phyloP scores from a whole-genome alignment of 92 coral and sea anemone species.

The Blastomussa wellsi region DNA sequence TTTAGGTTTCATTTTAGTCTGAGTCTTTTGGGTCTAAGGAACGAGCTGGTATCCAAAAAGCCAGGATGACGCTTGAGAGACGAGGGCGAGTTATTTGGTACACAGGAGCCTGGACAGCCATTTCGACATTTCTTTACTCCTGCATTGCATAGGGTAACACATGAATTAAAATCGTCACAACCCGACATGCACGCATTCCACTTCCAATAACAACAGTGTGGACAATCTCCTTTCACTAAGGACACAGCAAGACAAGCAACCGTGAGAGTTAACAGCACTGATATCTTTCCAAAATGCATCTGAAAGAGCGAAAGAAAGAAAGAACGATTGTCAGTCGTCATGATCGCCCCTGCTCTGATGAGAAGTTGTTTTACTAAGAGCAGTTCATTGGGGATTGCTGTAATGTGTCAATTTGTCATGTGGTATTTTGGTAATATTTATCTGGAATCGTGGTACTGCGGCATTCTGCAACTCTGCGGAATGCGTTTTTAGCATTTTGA shows the following conservation, averaged over 20 bases:
- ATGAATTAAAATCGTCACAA: not conserved
- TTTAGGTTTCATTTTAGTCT: not conserved
- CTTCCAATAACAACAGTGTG: not conserved
- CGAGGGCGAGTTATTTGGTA: not conserved
- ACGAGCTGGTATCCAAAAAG: not conserved
- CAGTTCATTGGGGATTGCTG: no score
- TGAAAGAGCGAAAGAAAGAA: not conserved
- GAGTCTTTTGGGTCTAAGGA: not conserved
- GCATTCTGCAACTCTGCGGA: no score
- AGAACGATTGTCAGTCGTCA: no score
- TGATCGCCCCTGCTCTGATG: no score
- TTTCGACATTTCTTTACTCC: not conserved
- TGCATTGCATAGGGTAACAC: not conserved
- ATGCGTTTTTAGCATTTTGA: no score
- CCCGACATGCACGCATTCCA: not conserved
- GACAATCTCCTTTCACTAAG: not conserved
- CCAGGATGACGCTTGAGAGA: not conserved
- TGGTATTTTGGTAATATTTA: no score
- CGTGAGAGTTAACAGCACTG: not conserved
- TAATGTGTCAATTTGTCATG: no score
- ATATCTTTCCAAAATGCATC: not conserved
- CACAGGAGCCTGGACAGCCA: slow-evolving; percentile 5
- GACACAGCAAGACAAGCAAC: not conserved
- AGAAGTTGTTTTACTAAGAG: no score
- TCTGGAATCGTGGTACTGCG: no score